A percentile compares a stretch with the other conserved stretches of the same genome.
Conservation (phyloP, 1,140 invertebrate genomes). For the Gryon sp. region DNA sequence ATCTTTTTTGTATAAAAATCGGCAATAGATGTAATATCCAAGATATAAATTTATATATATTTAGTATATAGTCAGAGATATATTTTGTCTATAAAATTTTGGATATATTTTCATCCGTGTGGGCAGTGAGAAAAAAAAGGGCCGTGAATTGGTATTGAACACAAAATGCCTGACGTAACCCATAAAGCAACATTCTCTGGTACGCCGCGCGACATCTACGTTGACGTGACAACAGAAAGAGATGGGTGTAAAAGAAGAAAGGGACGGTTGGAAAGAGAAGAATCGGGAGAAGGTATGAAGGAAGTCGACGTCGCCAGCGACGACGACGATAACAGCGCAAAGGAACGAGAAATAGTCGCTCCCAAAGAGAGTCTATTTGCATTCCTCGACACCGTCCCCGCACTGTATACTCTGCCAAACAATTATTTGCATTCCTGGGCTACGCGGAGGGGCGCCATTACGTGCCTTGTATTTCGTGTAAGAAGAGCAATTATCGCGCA, state of each 20-base stretch:
- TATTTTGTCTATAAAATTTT: too few species aligned
- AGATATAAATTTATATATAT: too few species aligned
- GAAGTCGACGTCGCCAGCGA: not conserved
- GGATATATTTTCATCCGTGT: too few species aligned
- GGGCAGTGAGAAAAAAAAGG: conserved; percentile 32
- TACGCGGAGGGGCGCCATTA: conserved; percentile 31
- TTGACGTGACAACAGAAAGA: too few species aligned
- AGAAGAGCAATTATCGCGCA: conserved; percentile 61
- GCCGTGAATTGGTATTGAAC: conserved; percentile 31
- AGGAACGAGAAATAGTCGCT: conserved; percentile 52
- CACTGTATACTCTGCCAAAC: conserved; percentile 69
- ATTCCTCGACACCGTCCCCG: conserved; percentile 71
- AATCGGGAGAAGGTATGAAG: too few species aligned
- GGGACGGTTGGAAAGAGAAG: too few species aligned
- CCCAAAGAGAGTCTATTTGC: conserved; percentile 74
- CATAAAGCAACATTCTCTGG: conserved; percentile 40
- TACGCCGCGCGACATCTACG: too few species aligned
- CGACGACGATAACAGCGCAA: conserved; percentile 51
- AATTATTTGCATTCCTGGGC: conserved; percentile 77
- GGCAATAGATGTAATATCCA: too few species aligned
- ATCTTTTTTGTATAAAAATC: too few species aligned
- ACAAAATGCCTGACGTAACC: conserved; percentile 48
- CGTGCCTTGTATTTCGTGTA: conserved; percentile 36
- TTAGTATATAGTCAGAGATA: too few species aligned
- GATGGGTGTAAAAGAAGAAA: too few species aligned